These are phyloP conservation scores for Pyrochroa serraticornis DNA, from an alignment of 2,888 invertebrate species.

Conservation along the genomic window DNA sequence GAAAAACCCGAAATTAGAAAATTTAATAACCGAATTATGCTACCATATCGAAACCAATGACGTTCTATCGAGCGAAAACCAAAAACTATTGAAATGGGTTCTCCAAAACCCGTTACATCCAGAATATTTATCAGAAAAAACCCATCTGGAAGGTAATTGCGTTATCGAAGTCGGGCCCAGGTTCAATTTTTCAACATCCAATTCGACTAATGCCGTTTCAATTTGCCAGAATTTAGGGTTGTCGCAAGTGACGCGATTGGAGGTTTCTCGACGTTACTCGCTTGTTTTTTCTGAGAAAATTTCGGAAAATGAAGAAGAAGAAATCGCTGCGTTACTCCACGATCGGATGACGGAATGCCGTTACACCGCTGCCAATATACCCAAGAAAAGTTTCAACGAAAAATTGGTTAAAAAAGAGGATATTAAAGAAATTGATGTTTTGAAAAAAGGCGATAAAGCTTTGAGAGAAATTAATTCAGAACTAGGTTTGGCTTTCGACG, in stretches of 20 bases:
- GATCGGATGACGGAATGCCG: slow-evolving; percentile 94
- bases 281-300: slow-evolving; percentile 60
- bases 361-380: slow-evolving; percentile 72
- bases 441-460: slow-evolving; percentile 76
- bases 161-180: slow-evolving; percentile 91
- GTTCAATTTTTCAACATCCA: slow-evolving; percentile 93
- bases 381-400: slow-evolving; percentile 71
- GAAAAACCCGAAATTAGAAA: slow-evolving; percentile 58
- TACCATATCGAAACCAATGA: slow-evolving; percentile 75
- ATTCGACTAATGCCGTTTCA: slow-evolving; percentile 94
- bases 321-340: slow-evolving; percentile 70
- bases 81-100: slow-evolving; percentile 76
- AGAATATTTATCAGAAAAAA: slow-evolving; percentile 63
- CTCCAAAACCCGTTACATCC: slow-evolving; percentile 73
- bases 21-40: slow-evolving; percentile 76
- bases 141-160: slow-evolving; percentile 54
- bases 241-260: slow-evolving; percentile 76
- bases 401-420: slow-evolving; percentile 69
- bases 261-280: slow-evolving; percentile 80
- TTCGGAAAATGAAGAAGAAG: slow-evolving; percentile 55
- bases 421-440: slow-evolving; percentile 85
- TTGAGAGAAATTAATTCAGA: slow-evolving; percentile 71
- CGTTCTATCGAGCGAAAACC: slow-evolving; percentile 65
- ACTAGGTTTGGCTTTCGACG: slow-evolving; percentile 86
- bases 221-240: slow-evolving; percentile 88